phyloP scores from a whole-genome alignment of 1,140 invertebrate genomes.

The Harlomillsia oculata region DNA sequence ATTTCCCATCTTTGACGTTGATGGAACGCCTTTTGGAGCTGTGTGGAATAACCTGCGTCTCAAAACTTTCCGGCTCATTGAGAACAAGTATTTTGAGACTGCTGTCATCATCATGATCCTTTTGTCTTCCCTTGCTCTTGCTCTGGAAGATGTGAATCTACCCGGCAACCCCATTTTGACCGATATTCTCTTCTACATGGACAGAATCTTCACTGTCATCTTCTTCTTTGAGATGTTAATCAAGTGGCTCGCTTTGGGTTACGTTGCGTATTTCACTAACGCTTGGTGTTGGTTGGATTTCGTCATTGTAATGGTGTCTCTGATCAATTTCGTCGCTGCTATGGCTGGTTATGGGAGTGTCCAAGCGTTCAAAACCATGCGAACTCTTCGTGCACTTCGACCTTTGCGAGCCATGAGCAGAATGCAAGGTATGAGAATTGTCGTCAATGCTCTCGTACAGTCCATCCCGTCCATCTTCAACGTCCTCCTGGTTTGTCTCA shows the following conservation, averaged over 20 bases:
- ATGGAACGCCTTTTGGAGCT: constrained; percentile 84
- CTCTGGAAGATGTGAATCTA: constrained; percentile 92
- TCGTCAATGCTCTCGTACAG: constrained; percentile 86
- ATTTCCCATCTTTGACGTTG: constrained; percentile 75
- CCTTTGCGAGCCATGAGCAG: constrained; percentile 90
- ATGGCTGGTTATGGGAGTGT: constrained; percentile 80
- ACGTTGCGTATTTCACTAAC: constrained; percentile 94
- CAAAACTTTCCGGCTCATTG: constrained; percentile 88
- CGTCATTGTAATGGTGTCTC: constrained; percentile 94
- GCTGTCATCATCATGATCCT: constrained; percentile 98
- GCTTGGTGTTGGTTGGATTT: constrained; percentile 99
- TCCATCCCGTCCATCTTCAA: constrained; percentile 93
- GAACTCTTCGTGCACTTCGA: constrained; percentile 86
- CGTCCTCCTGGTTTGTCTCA: constrained; percentile 74
- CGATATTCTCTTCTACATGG: constrained; percentile 90
- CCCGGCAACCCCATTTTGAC: constrained; percentile 77
- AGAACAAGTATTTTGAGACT: constrained; percentile 99
- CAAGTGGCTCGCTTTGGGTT: constrained; percentile 93
- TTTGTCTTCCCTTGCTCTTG: constrained; percentile 90
- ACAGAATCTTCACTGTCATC: constrained; percentile 94
- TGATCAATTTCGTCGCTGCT: constrained; percentile 93
- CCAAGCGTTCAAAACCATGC: constrained; percentile 95
- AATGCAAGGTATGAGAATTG: constrained; percentile 95
- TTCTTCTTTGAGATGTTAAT: constrained; percentile 98
- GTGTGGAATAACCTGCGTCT: constrained; percentile 83